These are phyloP conservation scores for Misgurnus mizolepis DNA, from an alignment of 2,113 vertebrate genomes.

Conservation along the genomic window DNA sequence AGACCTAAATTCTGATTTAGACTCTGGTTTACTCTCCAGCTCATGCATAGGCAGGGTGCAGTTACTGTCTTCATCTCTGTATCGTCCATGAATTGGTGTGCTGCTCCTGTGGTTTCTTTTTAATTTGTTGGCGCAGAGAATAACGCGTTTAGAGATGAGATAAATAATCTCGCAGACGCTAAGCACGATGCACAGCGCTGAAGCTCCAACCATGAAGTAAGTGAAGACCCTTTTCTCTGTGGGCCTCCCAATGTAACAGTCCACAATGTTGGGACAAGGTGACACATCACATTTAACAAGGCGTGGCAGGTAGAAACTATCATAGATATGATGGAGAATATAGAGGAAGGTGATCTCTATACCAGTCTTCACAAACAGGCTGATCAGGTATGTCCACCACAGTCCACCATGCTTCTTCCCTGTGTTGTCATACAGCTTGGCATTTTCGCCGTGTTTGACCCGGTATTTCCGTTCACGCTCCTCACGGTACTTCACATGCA, in stretches of 20 bases:
- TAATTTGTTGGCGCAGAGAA: slow-evolving; percentile 45
- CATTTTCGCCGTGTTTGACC: slow-evolving; percentile 64
- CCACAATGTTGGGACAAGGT: slow-evolving; percentile 82
- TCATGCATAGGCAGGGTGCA: slow-evolving; percentile 10
- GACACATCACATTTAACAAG: slow-evolving; percentile 77
- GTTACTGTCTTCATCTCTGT: slow-evolving; percentile 59
- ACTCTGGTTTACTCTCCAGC: slow-evolving; percentile 38
- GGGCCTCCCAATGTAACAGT: slow-evolving; percentile 85
- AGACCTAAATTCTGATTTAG: slow-evolving; percentile 46
- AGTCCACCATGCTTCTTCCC: slow-evolving; percentile 76
- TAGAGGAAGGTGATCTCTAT: slow-evolving; percentile 82
- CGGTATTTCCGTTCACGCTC: slow-evolving; percentile 77
- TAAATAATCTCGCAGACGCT: slow-evolving; percentile 84
- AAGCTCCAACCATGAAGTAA: slow-evolving; percentile 86
- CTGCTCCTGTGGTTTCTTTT: slow-evolving; percentile 38
- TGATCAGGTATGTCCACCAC: slow-evolving; percentile 82
- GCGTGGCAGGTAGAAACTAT: slow-evolving; percentile 80
- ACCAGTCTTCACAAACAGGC: slow-evolving; percentile 80
- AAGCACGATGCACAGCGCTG: slow-evolving; percentile 81
- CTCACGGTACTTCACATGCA: slow-evolving; percentile 82
- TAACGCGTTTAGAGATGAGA: slow-evolving; percentile 77
- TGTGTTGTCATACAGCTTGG: slow-evolving; percentile 72
- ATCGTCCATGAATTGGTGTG: neutral
- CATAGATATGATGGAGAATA: slow-evolving; percentile 80
- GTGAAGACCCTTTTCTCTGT: slow-evolving; percentile 88